Conservation (phyloP, 2,113 vertebrate species). For the Gymnogyps californianus region DNA sequence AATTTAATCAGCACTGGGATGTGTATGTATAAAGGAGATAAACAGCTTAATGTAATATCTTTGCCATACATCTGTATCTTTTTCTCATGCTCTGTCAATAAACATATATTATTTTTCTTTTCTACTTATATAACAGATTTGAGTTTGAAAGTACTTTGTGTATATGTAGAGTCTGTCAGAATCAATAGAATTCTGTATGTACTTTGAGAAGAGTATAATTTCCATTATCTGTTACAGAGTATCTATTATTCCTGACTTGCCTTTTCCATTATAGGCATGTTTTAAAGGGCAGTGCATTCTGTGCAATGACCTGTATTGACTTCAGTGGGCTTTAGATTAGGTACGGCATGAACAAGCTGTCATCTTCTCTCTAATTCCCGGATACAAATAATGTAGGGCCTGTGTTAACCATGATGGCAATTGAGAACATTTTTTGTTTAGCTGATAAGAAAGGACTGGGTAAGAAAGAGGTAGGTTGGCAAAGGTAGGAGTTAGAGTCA, state of each 20-base stretch:
- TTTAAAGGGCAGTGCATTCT: background rate
- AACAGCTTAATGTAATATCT: background rate
- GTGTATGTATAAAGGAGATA: background rate
- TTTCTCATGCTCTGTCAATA: background rate
- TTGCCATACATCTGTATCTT: background rate
- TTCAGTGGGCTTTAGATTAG: background rate
- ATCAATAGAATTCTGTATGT: background rate
- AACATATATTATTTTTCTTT: background rate
- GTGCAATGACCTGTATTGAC: background rate
- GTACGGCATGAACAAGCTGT: background rate
- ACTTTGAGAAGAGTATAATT: background rate
- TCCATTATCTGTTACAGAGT: background rate
- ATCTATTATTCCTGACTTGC: background rate
- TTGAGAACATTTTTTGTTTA: background rate
- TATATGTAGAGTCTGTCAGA: background rate
- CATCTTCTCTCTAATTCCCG: background rate
- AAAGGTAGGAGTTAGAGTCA: background rate
- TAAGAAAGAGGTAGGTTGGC: background rate
- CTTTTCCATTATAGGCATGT: background rate
- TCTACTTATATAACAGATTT: background rate
- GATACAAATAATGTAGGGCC: background rate
- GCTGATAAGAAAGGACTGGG: background rate
- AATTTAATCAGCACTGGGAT: background rate
- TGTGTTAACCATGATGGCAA: background rate
- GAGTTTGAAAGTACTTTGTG: background rate